Percentiles rank a stretch among this genome's conserved stretches.
Evolutionary conservation across 2,888 invertebrate species (phyloP).

Genomic region (Catocala nupta): DNA sequence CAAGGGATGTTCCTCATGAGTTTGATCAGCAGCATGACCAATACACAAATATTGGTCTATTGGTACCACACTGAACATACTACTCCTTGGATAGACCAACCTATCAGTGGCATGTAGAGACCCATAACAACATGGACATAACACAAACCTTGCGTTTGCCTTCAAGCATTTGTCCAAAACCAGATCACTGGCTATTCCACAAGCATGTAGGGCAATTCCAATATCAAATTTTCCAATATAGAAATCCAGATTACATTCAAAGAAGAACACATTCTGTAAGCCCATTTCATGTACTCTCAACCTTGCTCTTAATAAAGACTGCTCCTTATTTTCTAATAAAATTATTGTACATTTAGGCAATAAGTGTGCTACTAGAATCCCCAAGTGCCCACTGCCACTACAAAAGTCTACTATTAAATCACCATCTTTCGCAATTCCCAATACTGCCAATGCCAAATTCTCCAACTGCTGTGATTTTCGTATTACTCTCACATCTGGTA

Average conservation of each 20-base stretch:
- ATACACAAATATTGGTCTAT: conserved; percentile 92
- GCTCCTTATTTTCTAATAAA: conserved; percentile 96
- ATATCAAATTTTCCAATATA: conserved; percentile 94
- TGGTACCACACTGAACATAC: conserved; percentile 81
- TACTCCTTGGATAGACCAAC: conserved; percentile 94
- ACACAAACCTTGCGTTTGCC: conserved; percentile 93
- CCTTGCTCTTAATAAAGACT: conserved; percentile 92
- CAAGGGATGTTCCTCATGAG: conserved; percentile 91
- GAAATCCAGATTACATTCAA: conserved; percentile 97
- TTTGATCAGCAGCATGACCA: conserved; percentile 97
- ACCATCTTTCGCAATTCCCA: conserved; percentile 89
- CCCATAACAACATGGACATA: conserved; percentile 98
- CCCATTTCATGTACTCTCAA: conserved; percentile 89
- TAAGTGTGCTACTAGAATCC: conserved; percentile 93
- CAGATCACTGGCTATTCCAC: conserved; percentile 97
- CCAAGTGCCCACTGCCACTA: conserved; percentile 97
- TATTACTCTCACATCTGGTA: conserved; percentile 91
- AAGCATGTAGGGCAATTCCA: conserved; percentile 96
- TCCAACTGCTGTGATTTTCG: conserved; percentile 96
- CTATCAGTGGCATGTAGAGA: conserved; percentile 93
- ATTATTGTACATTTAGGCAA: conserved; percentile 93
- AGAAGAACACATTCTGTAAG: conserved; percentile 91
- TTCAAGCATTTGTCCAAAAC: conserved; percentile 94
- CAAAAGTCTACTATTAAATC: conserved; percentile 97
- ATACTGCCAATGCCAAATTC: conserved; percentile 92